phyloP scores from a whole-genome alignment of 2,797 vertebrate species.

The Epinephelus coioides region DNA sequence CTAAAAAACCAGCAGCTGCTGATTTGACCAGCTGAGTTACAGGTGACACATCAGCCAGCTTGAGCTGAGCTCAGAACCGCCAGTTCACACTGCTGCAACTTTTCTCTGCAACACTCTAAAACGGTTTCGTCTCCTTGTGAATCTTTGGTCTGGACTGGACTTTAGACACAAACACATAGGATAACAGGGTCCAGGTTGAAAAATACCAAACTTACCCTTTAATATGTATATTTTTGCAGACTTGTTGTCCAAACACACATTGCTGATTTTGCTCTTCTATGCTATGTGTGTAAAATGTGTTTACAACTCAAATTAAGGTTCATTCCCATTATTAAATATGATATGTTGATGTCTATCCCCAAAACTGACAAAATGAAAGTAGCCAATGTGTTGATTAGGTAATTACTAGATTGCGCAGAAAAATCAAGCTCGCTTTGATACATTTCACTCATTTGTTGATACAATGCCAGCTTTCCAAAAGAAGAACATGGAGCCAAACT shows the following conservation, averaged over 20 bases:
- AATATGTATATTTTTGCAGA: no score
- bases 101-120: no score
- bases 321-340: conserved; percentile 20
- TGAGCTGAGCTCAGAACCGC: no score
- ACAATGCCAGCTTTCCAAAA: conserved; percentile 38
- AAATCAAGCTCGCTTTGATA: conserved; percentile 45
- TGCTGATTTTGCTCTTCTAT: background rate
- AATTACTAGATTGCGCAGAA: conserved; percentile 53
- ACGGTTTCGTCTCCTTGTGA: no score
- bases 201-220: no score
- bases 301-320: conserved; percentile 45
- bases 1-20: no score
- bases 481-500: conserved; percentile 42
- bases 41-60: no score
- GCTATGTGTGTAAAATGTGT: conserved; percentile 15
- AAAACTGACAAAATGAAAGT: conserved; percentile 31
- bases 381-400: conserved; percentile 46
- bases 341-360: conserved; percentile 15
- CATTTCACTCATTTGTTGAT: conserved; percentile 47
- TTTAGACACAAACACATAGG: no score
- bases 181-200: no score
- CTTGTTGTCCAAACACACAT: background rate
- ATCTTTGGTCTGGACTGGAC: no score
- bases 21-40: no score
- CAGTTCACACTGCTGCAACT: no score